phyloP scores from a whole-genome alignment of 2,797 vertebrate genomes.

The Characodon lateralis region DNA sequence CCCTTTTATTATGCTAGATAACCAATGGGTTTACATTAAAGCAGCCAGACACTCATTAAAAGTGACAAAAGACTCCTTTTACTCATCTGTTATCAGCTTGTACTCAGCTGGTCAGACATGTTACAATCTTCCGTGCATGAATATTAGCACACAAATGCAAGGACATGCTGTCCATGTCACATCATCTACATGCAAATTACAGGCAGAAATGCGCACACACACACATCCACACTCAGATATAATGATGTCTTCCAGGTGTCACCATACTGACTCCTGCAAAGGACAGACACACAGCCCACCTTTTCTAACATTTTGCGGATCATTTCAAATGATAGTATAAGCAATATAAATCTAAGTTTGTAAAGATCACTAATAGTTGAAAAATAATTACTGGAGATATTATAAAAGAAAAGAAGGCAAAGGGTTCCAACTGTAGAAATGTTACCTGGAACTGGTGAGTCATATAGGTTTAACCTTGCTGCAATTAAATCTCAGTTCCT shows the following conservation, averaged over 20 bases:
- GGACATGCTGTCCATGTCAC: slow-evolving; percentile 39
- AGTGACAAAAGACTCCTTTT: slow-evolving; percentile 48
- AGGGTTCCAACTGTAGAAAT: slow-evolving; percentile 17
- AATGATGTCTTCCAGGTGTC: slow-evolving; percentile 22
- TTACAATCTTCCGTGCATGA: slow-evolving; percentile 33
- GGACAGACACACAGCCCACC: slow-evolving; percentile 5
- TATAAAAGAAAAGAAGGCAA: slow-evolving; percentile 14
- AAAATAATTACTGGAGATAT: slow-evolving; percentile 14
- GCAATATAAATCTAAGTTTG: slow-evolving; percentile 26
- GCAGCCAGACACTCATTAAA: slow-evolving; percentile 32
- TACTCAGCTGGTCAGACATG: slow-evolving; percentile 27
- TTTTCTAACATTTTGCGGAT: slow-evolving; percentile 19
- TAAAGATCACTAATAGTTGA: slow-evolving; percentile 45
- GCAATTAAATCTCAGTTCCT: slow-evolving; percentile 43
- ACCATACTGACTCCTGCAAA: slow-evolving; percentile 12
- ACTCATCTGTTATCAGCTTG: slow-evolving; percentile 39
- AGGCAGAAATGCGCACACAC: slow-evolving; percentile 5
- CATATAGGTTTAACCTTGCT: slow-evolving; percentile 35
- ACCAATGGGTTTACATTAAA: slow-evolving; percentile 12
- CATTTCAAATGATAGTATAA: slow-evolving; percentile 32
- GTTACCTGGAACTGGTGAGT: slow-evolving; percentile 26
- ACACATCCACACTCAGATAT: background rate
- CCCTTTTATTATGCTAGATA: slow-evolving; percentile 32
- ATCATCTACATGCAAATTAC: slow-evolving; percentile 54
- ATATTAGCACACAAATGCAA: slow-evolving; percentile 16